A percentile compares a stretch with the other conserved stretches of the same genome.
Evolutionary conservation across 1,140 invertebrate genomes (phyloP).

Genomic region (Sarcophaga peregrina): DNA sequence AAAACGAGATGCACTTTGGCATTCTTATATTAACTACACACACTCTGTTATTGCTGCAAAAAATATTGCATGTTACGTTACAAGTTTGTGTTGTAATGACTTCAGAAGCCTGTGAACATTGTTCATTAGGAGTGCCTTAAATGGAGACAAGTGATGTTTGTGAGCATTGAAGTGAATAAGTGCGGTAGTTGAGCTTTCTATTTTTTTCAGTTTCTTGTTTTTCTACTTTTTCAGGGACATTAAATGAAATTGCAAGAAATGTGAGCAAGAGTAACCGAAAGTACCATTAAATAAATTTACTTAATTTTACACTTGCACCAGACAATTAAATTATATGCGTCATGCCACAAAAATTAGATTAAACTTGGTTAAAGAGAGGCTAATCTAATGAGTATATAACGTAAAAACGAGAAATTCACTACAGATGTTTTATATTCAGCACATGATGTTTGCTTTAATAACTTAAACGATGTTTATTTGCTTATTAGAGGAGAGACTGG

Average conservation of each 20-base stretch:
- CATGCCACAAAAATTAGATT: too few species aligned
- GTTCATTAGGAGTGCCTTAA: too few species aligned
- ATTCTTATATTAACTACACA: background rate
- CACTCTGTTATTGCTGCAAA: background rate
- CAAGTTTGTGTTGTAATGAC: conserved; percentile 20
- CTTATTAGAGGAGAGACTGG: too few species aligned
- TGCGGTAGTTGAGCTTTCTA: background rate
- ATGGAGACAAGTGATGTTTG: background rate
- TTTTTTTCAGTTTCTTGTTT: too few species aligned
- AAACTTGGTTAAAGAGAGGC: too few species aligned
- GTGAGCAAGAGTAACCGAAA: background rate
- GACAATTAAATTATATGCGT: conserved; percentile 38
- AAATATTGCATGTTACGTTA: background rate
- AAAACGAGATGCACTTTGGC: background rate
- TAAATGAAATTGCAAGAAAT: conserved; percentile 25
- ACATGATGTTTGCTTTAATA: too few species aligned
- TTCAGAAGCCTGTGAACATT: background rate
- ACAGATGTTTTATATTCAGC: too few species aligned
- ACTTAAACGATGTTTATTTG: too few species aligned
- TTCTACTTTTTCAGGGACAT: conserved; percentile 7
- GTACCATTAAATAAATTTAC: conserved; percentile 19
- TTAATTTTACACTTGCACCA: conserved; percentile 36
- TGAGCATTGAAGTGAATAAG: background rate
- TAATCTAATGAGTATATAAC: too few species aligned
- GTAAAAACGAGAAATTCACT: too few species aligned